Base-by-base conservation (phyloP, 2,888 invertebrate species). In the Creontiades dilutus region DNA sequence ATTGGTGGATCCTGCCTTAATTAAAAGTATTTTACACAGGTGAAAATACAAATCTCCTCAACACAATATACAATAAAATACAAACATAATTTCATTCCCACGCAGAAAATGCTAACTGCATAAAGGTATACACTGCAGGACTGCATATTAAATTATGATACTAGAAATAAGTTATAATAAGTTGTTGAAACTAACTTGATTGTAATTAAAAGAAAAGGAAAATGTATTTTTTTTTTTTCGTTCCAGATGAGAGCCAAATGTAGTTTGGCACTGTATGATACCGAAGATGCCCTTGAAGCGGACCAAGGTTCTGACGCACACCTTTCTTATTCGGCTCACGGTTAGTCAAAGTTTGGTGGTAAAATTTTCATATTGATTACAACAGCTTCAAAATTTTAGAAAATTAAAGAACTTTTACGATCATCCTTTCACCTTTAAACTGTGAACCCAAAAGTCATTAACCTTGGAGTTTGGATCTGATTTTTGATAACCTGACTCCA, bases 211-310 rank as follows among this genome's bases (percentile, higher is more conserved):
- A n/a, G n/a, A n/a, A n/a, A n/a, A n/a, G n/a, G n/a, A n/a, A n/a
- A n/a, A n/a, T n/a, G n/a, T n/a, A n/a, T n/a, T n/a, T 7, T 16
- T 57, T 11, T 57, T 23, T 23, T 23, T 68, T 7, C 23, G 80
- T 81, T 52, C 48, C 16, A 86, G 75, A 2, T 89, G 23, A 28
- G 19, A 4, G 28, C n/a, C 14, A 89, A 85, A 75, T 85, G 47
- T 55, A 76, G 90, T 55, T 75, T 85, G 55, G 90, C 86, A 1
- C 19, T 90, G 19, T 88, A 55, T 46, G 88, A 88, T 46, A 47
- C 76, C 27, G 78, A 76, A n/a, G 78, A 88, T 52, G 61, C 61
- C 16, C 13, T 85, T 12, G 19, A 13, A 7, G n/a, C 61, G 12
- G 61, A 61, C 37, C 27, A 82, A 48, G 82, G 47, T 14, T 48